Evolutionary conservation across 2,888 invertebrate species (phyloP), one percentile per base, ranked within the genome.

Genomic region (Candidula unifasciata): DNA sequence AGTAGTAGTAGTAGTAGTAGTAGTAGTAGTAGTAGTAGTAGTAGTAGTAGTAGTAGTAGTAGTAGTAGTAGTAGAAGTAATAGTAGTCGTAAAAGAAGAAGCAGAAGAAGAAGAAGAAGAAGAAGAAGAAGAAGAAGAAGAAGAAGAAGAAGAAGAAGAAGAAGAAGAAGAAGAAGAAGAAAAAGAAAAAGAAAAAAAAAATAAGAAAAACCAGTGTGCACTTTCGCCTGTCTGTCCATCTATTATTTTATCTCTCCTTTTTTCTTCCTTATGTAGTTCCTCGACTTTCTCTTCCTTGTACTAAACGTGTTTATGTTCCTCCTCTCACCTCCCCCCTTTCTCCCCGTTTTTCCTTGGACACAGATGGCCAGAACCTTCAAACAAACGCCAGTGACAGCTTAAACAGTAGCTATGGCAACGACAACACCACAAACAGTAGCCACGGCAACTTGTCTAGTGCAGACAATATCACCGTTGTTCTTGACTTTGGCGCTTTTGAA

Each of bases 401-500:
- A 27, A 68, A 68, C 68, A n/a, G 2, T 6, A 68, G 8, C 3
- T 6, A 6, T 24, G 5, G 5, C 64, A 64, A 13, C n/a, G 27
- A 16, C 27, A 68, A n/a, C 16, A n/a, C 64, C n/a, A 35, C 37
- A 18, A 52, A 57, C n/a, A 30, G 66, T n/a, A 52, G n/a, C 52
- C 8, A 16, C 6, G 30, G 10, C 37, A 37, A 73, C 27, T 6
- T 73, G 30, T n/a, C 30, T 18, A 30, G 33, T 27, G 44, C 44
- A 44, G 13, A 44, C 44, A 76, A 76, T 10, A 1, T n/a, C 37
- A 73, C 44, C 0, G 16, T 54, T 16, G 52, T 27, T 30, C 30
- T 30, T 10, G 13, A 87, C 87, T 0, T 78, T 2, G 73, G 33
- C n/a, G 87, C 88, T 3, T 91, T 88, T 83, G 88, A 90, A n/a